Evolutionary conservation across 2,113 vertebrate species (phyloP), one percentile per base, ranked within the genome.

Genomic region (Phocoena sinus): DNA sequence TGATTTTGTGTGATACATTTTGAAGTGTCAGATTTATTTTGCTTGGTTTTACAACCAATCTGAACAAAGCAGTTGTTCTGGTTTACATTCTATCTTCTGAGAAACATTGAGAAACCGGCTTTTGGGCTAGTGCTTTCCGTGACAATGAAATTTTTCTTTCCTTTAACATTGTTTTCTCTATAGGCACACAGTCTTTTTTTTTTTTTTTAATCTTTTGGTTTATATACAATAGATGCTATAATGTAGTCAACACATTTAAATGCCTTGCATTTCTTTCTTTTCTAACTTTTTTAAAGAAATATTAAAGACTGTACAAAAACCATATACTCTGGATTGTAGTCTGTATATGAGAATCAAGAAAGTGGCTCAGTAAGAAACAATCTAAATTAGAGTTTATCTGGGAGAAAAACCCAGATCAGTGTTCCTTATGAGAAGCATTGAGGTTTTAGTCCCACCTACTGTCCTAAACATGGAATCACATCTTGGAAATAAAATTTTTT

Each of bases 401-500:
- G 14, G 33, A 23, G 17, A 89, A 94, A 94, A 77, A 6, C 1
- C 15, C 18, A 10, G 4, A 60, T 21, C 3, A 1, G 0, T 13
- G 36, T 0, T 6, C 0, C 0, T 20, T 80, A 10, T 15, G 12
- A 60, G 20, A 85, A n/a, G 5, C 18, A 13, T 67, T 97, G 88
- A 82, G 65, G 68, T 44, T 88, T 63, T 91, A 60, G 11, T 89
- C 1, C 89, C 96, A 96, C 12, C 97, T 97, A 89, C 63, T 65
- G 96, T 85, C 53, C 1, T 21, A 0, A 11, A 21, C 9, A 0
- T 31, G 26, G 70, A 6, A 93, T 88, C 12, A 47, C 28, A 23
- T 50, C 53, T 71, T 81, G 20, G 20, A 85, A 70, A 50, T 26
- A 38, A 60, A 93, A 84, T 38, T 38, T 38, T 38, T 38, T 38